phyloP scores from a whole-genome alignment of 2,113 vertebrate species.

The Stegostoma tigrinum region DNA sequence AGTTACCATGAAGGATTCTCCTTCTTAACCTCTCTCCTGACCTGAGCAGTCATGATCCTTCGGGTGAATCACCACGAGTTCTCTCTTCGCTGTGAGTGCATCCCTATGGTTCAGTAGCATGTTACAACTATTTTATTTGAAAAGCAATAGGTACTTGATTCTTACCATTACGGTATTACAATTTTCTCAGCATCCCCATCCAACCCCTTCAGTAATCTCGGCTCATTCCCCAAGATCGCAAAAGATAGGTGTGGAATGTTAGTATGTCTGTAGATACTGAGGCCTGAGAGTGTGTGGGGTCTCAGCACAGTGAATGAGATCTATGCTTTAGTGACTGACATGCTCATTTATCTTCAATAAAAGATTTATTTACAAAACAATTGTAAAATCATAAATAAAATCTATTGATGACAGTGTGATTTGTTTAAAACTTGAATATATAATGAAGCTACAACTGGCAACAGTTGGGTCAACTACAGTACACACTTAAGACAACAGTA shows the following conservation, averaged over 20 bases:
- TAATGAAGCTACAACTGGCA: background rate
- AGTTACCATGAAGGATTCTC: no score
- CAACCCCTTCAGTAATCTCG: background rate
- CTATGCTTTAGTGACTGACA: background rate
- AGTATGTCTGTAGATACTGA: background rate
- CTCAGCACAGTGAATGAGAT: background rate
- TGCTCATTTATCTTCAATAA: background rate
- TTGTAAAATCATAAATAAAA: slow-evolving; percentile 14
- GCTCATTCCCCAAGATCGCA: background rate
- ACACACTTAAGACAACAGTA: background rate
- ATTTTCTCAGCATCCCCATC: background rate
- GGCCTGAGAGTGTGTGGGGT: background rate
- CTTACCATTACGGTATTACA: background rate
- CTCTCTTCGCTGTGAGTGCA: no score
- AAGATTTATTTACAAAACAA: slow-evolving; percentile 32
- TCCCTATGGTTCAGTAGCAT: no score
- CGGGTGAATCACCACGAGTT: no score
- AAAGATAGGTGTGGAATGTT: background rate
- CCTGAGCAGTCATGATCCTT: no score
- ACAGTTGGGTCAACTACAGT: background rate
- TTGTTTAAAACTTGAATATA: background rate
- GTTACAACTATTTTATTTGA: no score
- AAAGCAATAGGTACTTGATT: background rate
- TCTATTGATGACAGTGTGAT: background rate
- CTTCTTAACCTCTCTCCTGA: no score